Conservation (phyloP, 2,797 vertebrate species). For the Trichosurus vulpecula region DNA sequence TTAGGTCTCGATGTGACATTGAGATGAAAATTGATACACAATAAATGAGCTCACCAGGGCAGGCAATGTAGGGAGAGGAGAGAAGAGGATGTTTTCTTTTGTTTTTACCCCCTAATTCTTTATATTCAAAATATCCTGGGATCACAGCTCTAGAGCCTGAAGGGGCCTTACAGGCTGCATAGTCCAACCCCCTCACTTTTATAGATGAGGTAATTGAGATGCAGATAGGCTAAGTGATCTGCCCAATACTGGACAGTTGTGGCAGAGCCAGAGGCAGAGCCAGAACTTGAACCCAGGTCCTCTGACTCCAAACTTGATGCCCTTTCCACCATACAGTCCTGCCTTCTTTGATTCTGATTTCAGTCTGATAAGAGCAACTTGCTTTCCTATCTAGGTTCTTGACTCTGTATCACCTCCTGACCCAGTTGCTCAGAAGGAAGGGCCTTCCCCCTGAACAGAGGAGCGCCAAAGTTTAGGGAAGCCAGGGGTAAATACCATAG, state of each 20-base stretch:
- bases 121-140: neutral
- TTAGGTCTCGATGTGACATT: neutral
- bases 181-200: neutral
- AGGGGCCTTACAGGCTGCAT: neutral
- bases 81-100: neutral
- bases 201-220: neutral
- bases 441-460: neutral
- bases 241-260: neutral
- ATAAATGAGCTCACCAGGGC: neutral
- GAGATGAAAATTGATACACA: neutral
- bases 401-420: neutral
- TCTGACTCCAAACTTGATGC: neutral
- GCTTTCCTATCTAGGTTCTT: neutral
- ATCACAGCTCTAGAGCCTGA: neutral
- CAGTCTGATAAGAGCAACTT: neutral
- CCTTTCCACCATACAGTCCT: neutral
- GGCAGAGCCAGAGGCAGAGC: neutral
- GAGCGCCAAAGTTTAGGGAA: neutral
- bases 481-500: neutral
- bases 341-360: neutral
- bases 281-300: neutral
- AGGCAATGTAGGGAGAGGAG: neutral
- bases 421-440: neutral
- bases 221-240: neutral
- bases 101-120: neutral